Conservation (phyloP, 2,113 vertebrate genomes). For the Centropristis striata region DNA sequence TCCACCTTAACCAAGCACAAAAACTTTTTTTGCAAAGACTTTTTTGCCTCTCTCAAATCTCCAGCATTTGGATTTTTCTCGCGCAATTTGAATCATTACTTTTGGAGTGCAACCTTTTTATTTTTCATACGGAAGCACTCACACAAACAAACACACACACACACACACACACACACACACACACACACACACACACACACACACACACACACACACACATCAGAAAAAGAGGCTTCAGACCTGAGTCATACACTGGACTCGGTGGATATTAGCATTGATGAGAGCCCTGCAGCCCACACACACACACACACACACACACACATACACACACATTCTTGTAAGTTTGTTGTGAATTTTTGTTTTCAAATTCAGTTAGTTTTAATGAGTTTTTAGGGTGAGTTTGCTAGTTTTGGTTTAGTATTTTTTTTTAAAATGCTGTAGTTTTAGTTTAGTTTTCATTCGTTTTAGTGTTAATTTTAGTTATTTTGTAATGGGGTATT, state of each 20-base stretch:
- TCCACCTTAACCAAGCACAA: background rate
- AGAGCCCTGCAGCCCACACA: too few relatives aligned
- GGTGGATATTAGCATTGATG: constrained; percentile 7
- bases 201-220: background rate
- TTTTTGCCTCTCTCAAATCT: background rate
- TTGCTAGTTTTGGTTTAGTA: too few relatives aligned
- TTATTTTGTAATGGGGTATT: too few relatives aligned
- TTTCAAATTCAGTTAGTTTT: too few relatives aligned
- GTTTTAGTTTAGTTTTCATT: too few relatives aligned
- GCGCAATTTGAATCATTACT: background rate
- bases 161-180: too few relatives aligned
- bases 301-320: background rate
- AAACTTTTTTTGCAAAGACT: background rate
- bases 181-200: too few relatives aligned
- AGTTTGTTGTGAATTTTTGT: too few relatives aligned
- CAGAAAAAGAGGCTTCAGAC: background rate
- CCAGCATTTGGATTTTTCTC: background rate
- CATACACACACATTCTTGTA: too few relatives aligned
- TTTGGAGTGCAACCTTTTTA: background rate
- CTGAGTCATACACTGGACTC: constrained; percentile 23
- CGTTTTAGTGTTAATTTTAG: too few relatives aligned
- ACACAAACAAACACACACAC: background rate
- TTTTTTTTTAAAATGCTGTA: too few relatives aligned
- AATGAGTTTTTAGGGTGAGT: too few relatives aligned
- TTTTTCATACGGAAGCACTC: background rate